phyloP scores from a whole-genome alignment of 2,888 invertebrate genomes.

The Reticulitermes lucifugus region DNA sequence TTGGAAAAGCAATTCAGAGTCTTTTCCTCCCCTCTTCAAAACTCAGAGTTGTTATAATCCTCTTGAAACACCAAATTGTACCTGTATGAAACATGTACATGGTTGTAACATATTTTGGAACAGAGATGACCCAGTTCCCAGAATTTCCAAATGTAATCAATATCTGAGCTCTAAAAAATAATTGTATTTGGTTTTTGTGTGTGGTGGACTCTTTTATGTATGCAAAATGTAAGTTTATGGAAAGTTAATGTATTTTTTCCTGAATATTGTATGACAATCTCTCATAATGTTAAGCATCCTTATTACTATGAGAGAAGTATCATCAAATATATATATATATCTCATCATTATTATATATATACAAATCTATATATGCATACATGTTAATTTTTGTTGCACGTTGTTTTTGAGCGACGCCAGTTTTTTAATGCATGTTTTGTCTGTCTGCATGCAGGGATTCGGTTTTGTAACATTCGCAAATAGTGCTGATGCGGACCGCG shows the following conservation, averaged over 20 bases:
- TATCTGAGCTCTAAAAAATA: background rate
- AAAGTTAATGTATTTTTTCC: background rate
- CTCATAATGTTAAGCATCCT: background rate
- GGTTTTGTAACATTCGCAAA: slow-evolving; percentile 99
- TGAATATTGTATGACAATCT: background rate
- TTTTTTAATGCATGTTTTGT: slow-evolving; percentile 93
- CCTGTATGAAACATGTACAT: no score
- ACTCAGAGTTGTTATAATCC: background rate
- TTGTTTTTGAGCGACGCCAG: slow-evolving; percentile 80
- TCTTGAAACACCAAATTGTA: no score
- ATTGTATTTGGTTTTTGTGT: background rate
- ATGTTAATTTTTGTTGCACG: slow-evolving; percentile 77
- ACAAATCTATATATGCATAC: slow-evolving; percentile 69
- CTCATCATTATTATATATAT: slow-evolving; percentile 65
- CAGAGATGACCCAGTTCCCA: background rate
- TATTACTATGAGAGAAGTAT: slow-evolving; percentile 15
- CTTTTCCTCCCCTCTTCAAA: background rate
- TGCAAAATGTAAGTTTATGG: background rate
- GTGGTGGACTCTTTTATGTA: slow-evolving; percentile 13
- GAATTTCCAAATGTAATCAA: background rate
- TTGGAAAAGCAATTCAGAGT: no score
- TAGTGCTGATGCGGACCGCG: slow-evolving; percentile 99
- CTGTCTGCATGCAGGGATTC: slow-evolving; percentile 99
- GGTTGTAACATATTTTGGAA: no score
- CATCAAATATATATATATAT: slow-evolving; percentile 38